phyloP scores from a whole-genome alignment of 1,140 invertebrate genomes.

The Lethocerus indicus region DNA sequence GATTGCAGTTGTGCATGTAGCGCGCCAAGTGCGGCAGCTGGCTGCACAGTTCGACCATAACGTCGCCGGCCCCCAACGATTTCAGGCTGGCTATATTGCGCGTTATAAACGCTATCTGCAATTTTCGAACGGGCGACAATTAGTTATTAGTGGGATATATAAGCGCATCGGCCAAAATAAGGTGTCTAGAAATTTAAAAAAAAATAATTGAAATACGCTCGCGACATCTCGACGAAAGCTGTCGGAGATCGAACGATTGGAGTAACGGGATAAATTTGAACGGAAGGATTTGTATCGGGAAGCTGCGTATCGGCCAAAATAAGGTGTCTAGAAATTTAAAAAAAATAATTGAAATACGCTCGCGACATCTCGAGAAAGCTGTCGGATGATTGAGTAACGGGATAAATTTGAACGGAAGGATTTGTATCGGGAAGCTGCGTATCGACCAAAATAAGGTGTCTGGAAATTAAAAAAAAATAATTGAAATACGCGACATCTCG shows the following conservation, averaged over 20 bases:
- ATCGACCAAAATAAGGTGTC: not conserved
- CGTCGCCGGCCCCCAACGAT: constrained; percentile 56
- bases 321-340: not conserved
- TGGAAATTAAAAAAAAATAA: too few species aligned
- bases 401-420: too few species aligned
- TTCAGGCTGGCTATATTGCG: constrained; percentile 38
- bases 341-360: not conserved
- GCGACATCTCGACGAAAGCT: too few species aligned
- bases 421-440: too few species aligned
- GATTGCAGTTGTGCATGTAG: constrained; percentile 52
- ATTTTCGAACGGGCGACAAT: too few species aligned
- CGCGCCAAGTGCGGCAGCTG: constrained; percentile 55
- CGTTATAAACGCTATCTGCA: constrained; percentile 29
- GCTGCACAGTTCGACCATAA: constrained; percentile 59
- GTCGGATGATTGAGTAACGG: too few species aligned
- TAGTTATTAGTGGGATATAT: not conserved
- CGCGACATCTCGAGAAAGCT: too few species aligned
- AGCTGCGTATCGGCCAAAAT: not conserved
- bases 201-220: not conserved
- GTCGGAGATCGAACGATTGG: too few species aligned
- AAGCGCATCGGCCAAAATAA: not conserved
- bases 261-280: too few species aligned
- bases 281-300: too few species aligned
- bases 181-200: not conserved
- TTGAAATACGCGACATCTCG: too few species aligned